phyloP scores from a whole-genome alignment of 2,113 vertebrate genomes.

The Hirundichthys speculiger region DNA sequence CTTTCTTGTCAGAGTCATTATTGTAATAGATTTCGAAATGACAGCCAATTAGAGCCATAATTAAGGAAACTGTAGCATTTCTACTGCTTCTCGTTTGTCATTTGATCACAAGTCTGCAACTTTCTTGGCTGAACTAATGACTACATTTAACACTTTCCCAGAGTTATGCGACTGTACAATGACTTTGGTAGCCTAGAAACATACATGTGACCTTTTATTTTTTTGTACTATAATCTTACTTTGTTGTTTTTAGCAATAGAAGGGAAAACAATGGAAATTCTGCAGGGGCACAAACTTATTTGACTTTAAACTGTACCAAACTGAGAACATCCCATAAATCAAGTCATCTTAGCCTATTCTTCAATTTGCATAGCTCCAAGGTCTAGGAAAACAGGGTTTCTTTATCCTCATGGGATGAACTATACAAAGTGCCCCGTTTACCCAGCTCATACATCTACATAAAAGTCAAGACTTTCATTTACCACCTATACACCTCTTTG shows the following conservation, averaged over 20 bases:
- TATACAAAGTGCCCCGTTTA: slow-evolving; percentile 5
- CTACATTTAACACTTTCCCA: slow-evolving; percentile 11
- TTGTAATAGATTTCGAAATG: slow-evolving; percentile 30
- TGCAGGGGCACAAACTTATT: slow-evolving; percentile 10
- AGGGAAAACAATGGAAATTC: slow-evolving; percentile 22
- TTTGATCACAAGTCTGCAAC: slow-evolving; percentile 19
- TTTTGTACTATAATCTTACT: slow-evolving; percentile 46
- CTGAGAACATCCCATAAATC: not conserved
- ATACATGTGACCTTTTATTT: slow-evolving; percentile 39
- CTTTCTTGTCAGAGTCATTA: slow-evolving; percentile 15
- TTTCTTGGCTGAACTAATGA: slow-evolving; percentile 23
- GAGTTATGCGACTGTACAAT: not conserved
- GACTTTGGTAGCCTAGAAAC: slow-evolving; percentile 5
- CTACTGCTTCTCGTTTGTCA: slow-evolving; percentile 24
- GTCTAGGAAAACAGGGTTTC: not conserved
- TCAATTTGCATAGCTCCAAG: not conserved
- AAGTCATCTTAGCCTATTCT: not conserved
- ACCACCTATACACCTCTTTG: slow-evolving; percentile 9
- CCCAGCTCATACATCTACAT: slow-evolving; percentile 4
- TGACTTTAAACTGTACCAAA: slow-evolving; percentile 19
- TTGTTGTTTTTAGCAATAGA: not conserved
- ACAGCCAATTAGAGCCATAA: slow-evolving; percentile 40
- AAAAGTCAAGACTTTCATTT: slow-evolving; percentile 38
- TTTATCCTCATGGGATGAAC: not conserved
- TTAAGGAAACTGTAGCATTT: slow-evolving; percentile 1